Evolutionary conservation across 2,797 vertebrate species (phyloP).

Genomic region (Gouania willdenowi): DNA sequence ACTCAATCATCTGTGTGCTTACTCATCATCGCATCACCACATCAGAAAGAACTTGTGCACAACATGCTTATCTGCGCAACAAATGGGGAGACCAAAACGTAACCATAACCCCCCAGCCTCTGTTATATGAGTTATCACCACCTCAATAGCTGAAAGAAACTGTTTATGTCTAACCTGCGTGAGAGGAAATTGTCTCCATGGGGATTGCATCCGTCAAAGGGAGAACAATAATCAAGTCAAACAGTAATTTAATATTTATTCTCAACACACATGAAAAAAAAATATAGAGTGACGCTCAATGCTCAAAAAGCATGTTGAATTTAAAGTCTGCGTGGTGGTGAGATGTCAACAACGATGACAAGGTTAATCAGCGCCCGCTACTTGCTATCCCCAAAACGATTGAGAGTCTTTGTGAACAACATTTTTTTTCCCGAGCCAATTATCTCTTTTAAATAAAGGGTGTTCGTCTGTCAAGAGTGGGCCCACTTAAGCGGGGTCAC

Average conservation of each 20-base stretch:
- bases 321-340: slow-evolving; percentile 20
- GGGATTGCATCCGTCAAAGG: slow-evolving; percentile 27
- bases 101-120: background rate
- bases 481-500: slow-evolving; percentile 62
- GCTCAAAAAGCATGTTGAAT: background rate
- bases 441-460: slow-evolving; percentile 65
- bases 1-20: slow-evolving; percentile 57
- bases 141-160: background rate
- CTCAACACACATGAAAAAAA: background rate
- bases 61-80: slow-evolving; percentile 61
- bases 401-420: slow-evolving; percentile 23
- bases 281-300: background rate
- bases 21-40: slow-evolving; percentile 60
- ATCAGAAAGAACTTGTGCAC: slow-evolving; percentile 55
- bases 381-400: slow-evolving; percentile 28
- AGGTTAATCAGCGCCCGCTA: slow-evolving; percentile 52
- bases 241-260: slow-evolving; percentile 53
- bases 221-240: slow-evolving; percentile 36
- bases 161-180: too few species aligned
- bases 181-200: slow-evolving; percentile 18
- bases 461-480: slow-evolving; percentile 44
- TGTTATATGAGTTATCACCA: slow-evolving; percentile 43
- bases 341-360: slow-evolving; percentile 53
- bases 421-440: slow-evolving; percentile 60
- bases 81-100: slow-evolving; percentile 45